A percentile compares a stretch with the other conserved stretches of the same genome.
Evolutionary conservation across 1,140 invertebrate species (phyloP).

Genomic region (Drosophila pandora): DNA sequence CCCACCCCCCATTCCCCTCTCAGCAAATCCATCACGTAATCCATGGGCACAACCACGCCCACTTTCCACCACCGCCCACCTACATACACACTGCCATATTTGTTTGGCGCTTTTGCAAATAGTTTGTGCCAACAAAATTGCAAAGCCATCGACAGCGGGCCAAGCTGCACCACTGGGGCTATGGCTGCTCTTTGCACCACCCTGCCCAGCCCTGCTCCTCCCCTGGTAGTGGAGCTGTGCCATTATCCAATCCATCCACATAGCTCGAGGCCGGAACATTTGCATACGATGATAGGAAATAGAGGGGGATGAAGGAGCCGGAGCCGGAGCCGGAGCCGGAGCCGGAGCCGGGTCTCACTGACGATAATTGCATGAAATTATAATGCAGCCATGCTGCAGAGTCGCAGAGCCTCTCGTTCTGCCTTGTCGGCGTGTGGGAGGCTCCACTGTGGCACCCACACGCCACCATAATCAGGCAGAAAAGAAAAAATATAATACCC

Average conservation of each 20-base stretch:
- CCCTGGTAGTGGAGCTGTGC: neutral
- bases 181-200: conserved; percentile 18
- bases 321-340: conserved; percentile 4
- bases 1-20: no score
- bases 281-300: conserved; percentile 35
- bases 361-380: conserved; percentile 83
- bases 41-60: conserved; percentile 29
- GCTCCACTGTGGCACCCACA: conserved; percentile 53
- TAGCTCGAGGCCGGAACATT: conserved; percentile 43
- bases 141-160: conserved; percentile 43
- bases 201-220: conserved; percentile 3
- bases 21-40: conserved; percentile 58
- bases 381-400: conserved; percentile 63
- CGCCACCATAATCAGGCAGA: conserved; percentile 17
- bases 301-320: conserved; percentile 2
- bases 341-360: conserved; percentile 20
- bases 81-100: conserved; percentile 56
- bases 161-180: neutral
- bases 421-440: conserved; percentile 36
- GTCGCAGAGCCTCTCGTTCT: conserved; percentile 17
- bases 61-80: conserved; percentile 28
- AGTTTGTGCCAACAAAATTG: conserved; percentile 63
- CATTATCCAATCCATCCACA: conserved; percentile 55
- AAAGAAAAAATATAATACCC: conserved; percentile 1
- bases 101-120: conserved; percentile 67